Evolutionary conservation across 2,797 vertebrate species (phyloP), one percentile per base, ranked within the genome.

Genomic region (Anguilla obscura): DNA sequence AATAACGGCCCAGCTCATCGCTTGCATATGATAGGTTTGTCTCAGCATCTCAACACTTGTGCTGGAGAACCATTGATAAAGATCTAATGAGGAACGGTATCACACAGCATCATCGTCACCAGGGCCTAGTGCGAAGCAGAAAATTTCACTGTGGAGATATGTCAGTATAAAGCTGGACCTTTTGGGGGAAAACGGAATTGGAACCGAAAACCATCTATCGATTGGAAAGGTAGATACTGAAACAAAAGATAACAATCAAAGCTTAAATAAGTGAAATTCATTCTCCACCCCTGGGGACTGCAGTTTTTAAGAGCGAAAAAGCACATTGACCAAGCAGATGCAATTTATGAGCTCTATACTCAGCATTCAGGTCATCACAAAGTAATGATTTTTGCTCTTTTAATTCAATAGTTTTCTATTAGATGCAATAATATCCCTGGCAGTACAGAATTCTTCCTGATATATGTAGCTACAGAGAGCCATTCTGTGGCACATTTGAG

Each of bases 41-140:
- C 91, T 86, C 95, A 93, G 95, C 93, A 93, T 94, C 89, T 90
- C 91, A 93, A 94, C 95, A 95, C 96, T 94, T 93, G 93, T 94
- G 91, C 92, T 94, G 94, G 93, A 92, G 94, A 94, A 95, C 94
- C 95, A 96, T 94, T 94, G 95, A 96, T 97, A 96, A 97, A 95
- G 95, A 96, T 96, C 95, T 95, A 95, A 94, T 96, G 95, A 96
- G 97, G 94, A 95, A 94, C 92, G 93, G 94, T 95, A 96, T 96
- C 95, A 96, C 94, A 95, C 92, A 89, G 90, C 92, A 95, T 91
- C 89, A 89, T 87, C 86, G 88, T 52, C 71, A 84, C 84, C 36
- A 48, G 80, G 74, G 79, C 87, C 84, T 12, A 80, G 85, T 86
- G 54, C 85, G 60, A 86, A 90, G 45, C 85, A 82, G 87, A 90